Base-by-base conservation (phyloP, 2,113 vertebrate genomes). In the Neomonachus schauinslandi region DNA sequence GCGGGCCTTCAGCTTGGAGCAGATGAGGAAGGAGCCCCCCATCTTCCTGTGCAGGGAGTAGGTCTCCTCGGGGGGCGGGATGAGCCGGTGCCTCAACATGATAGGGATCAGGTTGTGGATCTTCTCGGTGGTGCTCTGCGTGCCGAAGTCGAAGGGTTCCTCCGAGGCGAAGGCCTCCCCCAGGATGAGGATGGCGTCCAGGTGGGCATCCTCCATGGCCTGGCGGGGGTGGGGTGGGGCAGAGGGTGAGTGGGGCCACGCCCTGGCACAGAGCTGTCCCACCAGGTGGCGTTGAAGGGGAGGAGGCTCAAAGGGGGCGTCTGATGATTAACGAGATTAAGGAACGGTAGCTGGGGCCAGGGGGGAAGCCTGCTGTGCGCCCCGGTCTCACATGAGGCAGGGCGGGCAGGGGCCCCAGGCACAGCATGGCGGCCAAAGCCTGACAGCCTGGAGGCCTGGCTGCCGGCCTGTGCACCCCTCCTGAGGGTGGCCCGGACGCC, bases 1-100 rank as follows among this genome's bases (percentile, higher is more conserved):
- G 97, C 99, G 98, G 28, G 99, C 99, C 83, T 99, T 98, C 76
- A 99, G 99, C 98, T 99, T 99, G 94, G 99, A 99, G 98, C 99
- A 99, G 98, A 99, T 99, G 69, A 99, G 99, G 98, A 99, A 99
- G 8, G 99, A 99, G 88, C 99, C 99, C 0, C 99, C 99, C 99
- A 99, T 99, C 98, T 99, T 99, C 55, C 99, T 99, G 98, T 99
- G 99, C 61, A 99, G 99, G 0, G 99, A 99, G 97, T 99, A 99
- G 28, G 99, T 99, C 98, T 99, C 99, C 98, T 99, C 99, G 0
- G 99, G 99, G 0, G 99, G 99, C 2, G 99, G 99, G 24, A 99
- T 82, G 3, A 99, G 99, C 7, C 99, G 99, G 91, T 99, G 99
- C 97, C 99, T 99, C 95, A 99, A 98, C 99, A 99, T 99, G 97